Evolutionary conservation across 2,113 vertebrate species (phyloP).

Genomic region (Bagarius yarrelli): DNA sequence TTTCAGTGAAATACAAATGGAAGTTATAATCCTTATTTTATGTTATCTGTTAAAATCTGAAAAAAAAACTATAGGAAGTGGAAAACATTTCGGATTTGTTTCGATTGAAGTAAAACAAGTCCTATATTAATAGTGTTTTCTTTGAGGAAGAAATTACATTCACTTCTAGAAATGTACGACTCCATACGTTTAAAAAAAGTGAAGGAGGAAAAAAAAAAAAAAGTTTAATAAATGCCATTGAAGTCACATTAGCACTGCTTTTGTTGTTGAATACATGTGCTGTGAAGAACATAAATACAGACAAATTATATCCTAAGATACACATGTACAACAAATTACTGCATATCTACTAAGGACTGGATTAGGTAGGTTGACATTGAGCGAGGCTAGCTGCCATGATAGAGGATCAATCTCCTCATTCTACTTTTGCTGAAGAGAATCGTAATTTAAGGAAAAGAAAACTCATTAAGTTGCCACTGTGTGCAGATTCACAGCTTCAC

Average conservation of each 20-base stretch:
- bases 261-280: conserved; percentile 70
- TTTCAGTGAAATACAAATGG: conserved; percentile 83
- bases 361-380: conserved; percentile 74
- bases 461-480: conserved; percentile 28
- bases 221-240: conserved; percentile 80
- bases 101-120: conserved; percentile 77
- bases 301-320: conserved; percentile 81
- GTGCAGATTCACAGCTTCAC: conserved; percentile 44
- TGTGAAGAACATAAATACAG: conserved; percentile 78
- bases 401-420: conserved; percentile 76
- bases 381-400: conserved; percentile 89
- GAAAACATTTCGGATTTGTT: conserved; percentile 75
- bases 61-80: conserved; percentile 76
- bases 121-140: conserved; percentile 77
- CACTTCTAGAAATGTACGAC: conserved; percentile 79
- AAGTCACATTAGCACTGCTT: conserved; percentile 72
- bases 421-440: conserved; percentile 56
- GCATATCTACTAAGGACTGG: conserved; percentile 83
- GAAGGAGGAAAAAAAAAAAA: conserved; percentile 65
- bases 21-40: conserved; percentile 80
- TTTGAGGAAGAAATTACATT: conserved; percentile 74
- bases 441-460: conserved; percentile 9
- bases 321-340: conserved; percentile 90
- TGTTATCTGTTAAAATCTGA: conserved; percentile 85
- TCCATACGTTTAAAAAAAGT: conserved; percentile 73